Conservation (phyloP, 2,797 vertebrate species). For the Bovichtus variegatus region DNA sequence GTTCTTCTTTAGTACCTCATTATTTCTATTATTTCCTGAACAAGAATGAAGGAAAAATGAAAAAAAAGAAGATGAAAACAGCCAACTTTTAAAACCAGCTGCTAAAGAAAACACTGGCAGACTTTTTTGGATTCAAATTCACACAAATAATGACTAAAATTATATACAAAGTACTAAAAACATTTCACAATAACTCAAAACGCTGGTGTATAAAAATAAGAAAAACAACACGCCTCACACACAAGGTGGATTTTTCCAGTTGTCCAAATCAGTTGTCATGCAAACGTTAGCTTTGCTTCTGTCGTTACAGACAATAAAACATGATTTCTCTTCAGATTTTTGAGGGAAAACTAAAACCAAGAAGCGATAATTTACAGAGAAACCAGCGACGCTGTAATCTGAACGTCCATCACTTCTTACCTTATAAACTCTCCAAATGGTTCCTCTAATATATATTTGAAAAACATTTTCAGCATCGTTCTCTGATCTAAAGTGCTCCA, state of each 20-base stretch:
- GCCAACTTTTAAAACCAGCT: conserved; percentile 27
- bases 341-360: conserved; percentile 37
- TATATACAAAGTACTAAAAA: conserved; percentile 79
- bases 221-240: not conserved
- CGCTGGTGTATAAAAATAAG: conserved; percentile 45
- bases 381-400: not conserved
- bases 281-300: not conserved
- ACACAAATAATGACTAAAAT: conserved; percentile 73
- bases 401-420: not conserved
- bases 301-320: conserved; percentile 9
- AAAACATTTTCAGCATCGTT: conserved; percentile 33
- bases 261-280: conserved; percentile 15
- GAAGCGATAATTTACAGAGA: not conserved
- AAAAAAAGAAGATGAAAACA: not conserved
- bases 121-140: conserved; percentile 49
- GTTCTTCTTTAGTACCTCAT: conserved; percentile 56
- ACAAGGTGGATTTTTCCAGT: conserved; percentile 43
- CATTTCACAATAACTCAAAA: conserved; percentile 63
- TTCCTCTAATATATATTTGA: not conserved
- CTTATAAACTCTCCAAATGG: not conserved
- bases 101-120: conserved; percentile 36
- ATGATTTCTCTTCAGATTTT: conserved; percentile 26
- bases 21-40: conserved; percentile 58
- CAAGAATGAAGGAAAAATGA: conserved; percentile 10
- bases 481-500: conserved; percentile 74